These are phyloP conservation scores for Tyrophagus putrescentiae DNA, from an alignment of 1,140 invertebrate species.

Conservation along the genomic window DNA sequence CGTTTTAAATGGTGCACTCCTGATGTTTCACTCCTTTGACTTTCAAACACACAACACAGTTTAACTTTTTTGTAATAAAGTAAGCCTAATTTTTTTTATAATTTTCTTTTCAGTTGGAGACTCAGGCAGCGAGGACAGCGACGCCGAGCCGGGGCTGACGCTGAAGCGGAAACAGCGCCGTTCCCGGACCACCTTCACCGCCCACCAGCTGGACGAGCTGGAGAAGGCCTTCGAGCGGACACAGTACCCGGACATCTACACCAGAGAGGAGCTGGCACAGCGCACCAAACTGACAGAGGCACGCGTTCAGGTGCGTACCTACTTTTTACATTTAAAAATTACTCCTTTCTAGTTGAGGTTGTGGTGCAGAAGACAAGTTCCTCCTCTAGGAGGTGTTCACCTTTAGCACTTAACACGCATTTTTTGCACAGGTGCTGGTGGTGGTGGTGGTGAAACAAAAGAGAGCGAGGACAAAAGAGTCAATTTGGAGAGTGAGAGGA, in stretches of 20 bases:
- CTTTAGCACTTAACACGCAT: too few species aligned
- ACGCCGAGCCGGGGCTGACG: constrained; percentile 23
- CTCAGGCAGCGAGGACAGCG: constrained; percentile 14
- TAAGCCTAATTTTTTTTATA: too few species aligned
- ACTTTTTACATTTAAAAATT: background rate
- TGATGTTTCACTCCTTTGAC: too few species aligned
- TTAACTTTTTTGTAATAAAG: too few species aligned
- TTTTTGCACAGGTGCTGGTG: too few species aligned
- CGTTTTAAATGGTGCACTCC: too few species aligned
- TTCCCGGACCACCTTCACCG: constrained; percentile 68
- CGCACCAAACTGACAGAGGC: constrained; percentile 82
- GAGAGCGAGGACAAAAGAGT: background rate
- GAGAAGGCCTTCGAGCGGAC: constrained; percentile 76
- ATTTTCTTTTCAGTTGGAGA: constrained; percentile 14
- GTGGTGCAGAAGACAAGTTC: background rate
- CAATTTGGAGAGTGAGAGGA: background rate
- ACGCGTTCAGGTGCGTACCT: constrained; percentile 57
- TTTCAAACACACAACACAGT: too few species aligned
- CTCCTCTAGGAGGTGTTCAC: too few species aligned
- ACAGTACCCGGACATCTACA: constrained; percentile 81
- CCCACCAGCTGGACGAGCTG: constrained; percentile 69
- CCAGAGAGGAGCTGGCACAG: constrained; percentile 73
- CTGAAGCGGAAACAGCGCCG: constrained; percentile 41
- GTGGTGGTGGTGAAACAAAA: background rate
- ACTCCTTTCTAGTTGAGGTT: background rate